Evolutionary conservation across 2,797 vertebrate genomes (phyloP).

Genomic region (Rhadinocentrus ornatus): DNA sequence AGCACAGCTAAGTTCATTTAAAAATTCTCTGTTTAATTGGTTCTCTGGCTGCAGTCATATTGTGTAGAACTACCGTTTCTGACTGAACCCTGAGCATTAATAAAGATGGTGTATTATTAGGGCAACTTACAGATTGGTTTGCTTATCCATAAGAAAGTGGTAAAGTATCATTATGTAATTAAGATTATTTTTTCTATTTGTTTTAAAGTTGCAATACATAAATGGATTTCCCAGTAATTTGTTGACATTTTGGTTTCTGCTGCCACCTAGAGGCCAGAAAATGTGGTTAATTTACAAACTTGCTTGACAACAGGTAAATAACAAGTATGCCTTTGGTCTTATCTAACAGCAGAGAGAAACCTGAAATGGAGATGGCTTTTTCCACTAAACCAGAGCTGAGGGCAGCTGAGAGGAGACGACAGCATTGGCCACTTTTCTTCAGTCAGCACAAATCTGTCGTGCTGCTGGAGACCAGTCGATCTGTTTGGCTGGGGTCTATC

Average conservation of each 20-base stretch:
- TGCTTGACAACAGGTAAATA: neutral
- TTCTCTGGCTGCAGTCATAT: neutral
- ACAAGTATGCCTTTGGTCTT: constrained; percentile 3
- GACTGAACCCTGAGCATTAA: too few species aligned
- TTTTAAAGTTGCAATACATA: too few species aligned
- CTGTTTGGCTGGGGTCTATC: constrained; percentile 67
- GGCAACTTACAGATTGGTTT: neutral
- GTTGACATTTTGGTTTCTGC: neutral
- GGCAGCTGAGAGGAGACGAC: constrained; percentile 83
- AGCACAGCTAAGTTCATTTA: too few species aligned
- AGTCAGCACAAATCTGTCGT: constrained; percentile 80
- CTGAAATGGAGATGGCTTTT: constrained; percentile 85
- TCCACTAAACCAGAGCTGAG: constrained; percentile 75
- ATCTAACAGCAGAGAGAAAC: constrained; percentile 67
- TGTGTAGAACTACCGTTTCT: too few species aligned
- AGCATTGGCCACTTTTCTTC: constrained; percentile 79
- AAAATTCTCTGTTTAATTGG: neutral
- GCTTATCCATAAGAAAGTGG: neutral
- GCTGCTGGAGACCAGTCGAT: constrained; percentile 85
- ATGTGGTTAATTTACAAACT: neutral
- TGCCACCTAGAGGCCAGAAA: neutral
- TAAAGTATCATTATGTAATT: neutral
- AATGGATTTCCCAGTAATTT: neutral
- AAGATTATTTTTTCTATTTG: neutral
- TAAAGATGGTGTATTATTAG: neutral